Percentiles rank a stretch among this genome's conserved stretches.
phyloP scores from a whole-genome alignment of 2,113 vertebrate species.

The Tragelaphus imberbis region DNA sequence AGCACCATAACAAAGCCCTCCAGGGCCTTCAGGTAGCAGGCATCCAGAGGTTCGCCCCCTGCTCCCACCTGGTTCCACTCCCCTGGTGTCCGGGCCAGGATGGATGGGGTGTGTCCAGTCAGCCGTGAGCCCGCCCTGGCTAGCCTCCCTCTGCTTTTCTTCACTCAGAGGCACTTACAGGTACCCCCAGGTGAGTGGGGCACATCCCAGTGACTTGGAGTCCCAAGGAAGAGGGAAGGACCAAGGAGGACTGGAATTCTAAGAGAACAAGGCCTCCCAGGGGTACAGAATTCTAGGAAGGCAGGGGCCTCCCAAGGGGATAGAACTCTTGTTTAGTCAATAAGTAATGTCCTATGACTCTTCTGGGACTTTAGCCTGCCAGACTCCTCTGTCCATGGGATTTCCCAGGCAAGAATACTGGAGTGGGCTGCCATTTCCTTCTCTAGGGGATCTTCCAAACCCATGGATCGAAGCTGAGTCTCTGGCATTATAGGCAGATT shows the following conservation, averaged over 20 bases:
- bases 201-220: neutral
- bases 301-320: neutral
- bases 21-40: constrained; percentile 85
- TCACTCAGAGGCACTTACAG: neutral
- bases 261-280: neutral
- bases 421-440: neutral
- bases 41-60: constrained; percentile 79
- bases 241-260: neutral
- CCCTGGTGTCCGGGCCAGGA: constrained; percentile 48
- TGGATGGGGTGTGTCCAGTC: neutral
- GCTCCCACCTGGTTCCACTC: constrained; percentile 72
- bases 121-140: neutral
- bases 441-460: neutral
- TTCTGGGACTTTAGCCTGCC: neutral
- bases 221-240: neutral
- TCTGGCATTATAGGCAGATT: neutral
- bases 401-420: neutral
- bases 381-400: neutral
- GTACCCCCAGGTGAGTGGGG: neutral
- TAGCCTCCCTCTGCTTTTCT: neutral
- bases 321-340: neutral
- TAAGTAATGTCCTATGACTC: neutral
- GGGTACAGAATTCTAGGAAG: neutral
- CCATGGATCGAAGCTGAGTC: neutral
- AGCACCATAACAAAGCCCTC: constrained; percentile 91